Evolutionary conservation across 2,888 invertebrate species (phyloP).

Genomic region (Plusia festucae): DNA sequence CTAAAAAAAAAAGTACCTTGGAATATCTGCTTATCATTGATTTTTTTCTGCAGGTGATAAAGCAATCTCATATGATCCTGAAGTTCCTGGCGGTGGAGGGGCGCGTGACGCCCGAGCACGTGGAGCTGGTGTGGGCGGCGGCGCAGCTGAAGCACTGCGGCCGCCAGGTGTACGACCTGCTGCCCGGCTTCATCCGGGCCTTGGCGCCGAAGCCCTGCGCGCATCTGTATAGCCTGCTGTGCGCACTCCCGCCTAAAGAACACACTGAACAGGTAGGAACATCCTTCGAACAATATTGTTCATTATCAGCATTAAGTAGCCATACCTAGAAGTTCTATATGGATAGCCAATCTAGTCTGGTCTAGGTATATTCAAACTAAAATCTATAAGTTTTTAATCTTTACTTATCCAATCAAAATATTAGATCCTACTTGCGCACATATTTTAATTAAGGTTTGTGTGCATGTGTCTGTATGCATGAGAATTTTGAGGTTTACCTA

Average conservation of each 20-base stretch:
- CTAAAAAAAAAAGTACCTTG: too few relatives aligned
- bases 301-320: too few relatives aligned
- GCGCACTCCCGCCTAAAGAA: conserved; percentile 96
- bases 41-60: conserved; percentile 91
- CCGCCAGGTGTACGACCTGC: conserved; percentile 96
- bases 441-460: too few relatives aligned
- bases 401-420: too few relatives aligned
- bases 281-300: neutral
- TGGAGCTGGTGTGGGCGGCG: conserved; percentile 98
- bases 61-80: conserved; percentile 97
- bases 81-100: conserved; percentile 98
- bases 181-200: conserved; percentile 97
- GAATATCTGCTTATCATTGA: neutral
- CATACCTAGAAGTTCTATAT: too few relatives aligned
- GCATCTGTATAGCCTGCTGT: conserved; percentile 96
- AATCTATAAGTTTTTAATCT: too few relatives aligned
- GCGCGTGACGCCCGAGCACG: conserved; percentile 96
- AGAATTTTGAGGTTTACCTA: too few relatives aligned
- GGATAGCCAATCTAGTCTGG: too few relatives aligned
- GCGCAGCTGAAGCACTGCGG: conserved; percentile 98
- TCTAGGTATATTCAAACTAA: too few relatives aligned
- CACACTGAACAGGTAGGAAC: conserved; percentile 95
- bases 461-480: too few relatives aligned
- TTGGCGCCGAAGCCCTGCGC: conserved; percentile 96
- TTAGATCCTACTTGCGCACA: too few relatives aligned